A percentile compares a stretch with the other conserved stretches of the same genome.
Evolutionary conservation across 2,113 vertebrate genomes (phyloP).

Genomic region (Lophotis ruficrista): DNA sequence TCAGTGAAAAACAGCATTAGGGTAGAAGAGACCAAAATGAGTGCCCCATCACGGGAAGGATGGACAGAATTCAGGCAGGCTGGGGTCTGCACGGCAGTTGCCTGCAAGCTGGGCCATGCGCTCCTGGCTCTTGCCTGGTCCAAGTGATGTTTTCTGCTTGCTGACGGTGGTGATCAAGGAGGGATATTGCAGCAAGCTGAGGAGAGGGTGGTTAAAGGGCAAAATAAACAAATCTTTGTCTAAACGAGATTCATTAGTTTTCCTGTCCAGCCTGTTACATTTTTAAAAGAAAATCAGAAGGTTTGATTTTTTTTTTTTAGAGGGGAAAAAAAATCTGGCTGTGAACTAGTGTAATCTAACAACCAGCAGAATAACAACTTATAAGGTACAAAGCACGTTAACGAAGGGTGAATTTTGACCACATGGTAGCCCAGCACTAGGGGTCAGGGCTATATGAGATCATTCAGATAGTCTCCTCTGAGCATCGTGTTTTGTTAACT

Average conservation of each 20-base stretch:
- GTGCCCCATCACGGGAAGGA: neutral
- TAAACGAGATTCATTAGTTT: neutral
- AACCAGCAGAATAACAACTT: neutral
- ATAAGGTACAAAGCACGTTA: neutral
- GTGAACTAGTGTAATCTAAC: neutral
- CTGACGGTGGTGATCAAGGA: neutral
- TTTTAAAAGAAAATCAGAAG: neutral
- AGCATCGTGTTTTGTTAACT: neutral
- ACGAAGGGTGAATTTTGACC: neutral
- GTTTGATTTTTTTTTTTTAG: neutral
- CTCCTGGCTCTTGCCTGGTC: rapidly evolving
- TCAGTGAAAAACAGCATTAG: neutral
- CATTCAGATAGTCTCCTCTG: neutral
- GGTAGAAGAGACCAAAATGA: neutral
- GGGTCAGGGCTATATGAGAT: neutral
- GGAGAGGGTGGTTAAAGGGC: neutral
- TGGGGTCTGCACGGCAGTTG: neutral
- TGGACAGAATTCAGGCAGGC: neutral
- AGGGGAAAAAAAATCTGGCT: neutral
- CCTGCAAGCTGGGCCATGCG: neutral
- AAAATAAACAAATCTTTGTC: neutral
- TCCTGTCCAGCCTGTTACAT: neutral
- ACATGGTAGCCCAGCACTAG: neutral
- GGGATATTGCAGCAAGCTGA: neutral
- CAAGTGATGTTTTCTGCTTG: neutral